Evolutionary conservation across 2,888 invertebrate species (phyloP).

Genomic region (Drosophila eohydei): DNA sequence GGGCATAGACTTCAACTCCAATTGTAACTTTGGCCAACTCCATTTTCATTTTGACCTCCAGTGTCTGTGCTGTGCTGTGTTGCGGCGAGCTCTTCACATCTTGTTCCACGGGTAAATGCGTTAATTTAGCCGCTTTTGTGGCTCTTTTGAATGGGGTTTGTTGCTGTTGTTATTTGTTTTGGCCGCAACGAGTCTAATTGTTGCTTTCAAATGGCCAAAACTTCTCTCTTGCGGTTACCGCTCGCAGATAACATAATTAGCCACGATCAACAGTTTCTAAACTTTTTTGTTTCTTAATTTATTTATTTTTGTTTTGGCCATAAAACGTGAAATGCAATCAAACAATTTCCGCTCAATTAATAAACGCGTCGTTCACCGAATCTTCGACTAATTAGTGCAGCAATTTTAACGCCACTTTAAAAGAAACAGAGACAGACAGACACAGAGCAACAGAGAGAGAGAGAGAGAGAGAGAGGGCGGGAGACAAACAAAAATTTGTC

Average conservation of each 20-base stretch:
- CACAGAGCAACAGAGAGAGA: background rate
- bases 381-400: constrained; percentile 69
- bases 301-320: constrained; percentile 23
- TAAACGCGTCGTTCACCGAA: constrained; percentile 41
- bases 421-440: background rate
- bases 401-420: constrained; percentile 52
- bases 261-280: constrained; percentile 34
- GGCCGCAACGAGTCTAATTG: constrained; percentile 49
- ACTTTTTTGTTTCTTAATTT: background rate
- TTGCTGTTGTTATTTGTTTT: constrained; percentile 33
- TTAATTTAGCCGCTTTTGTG: constrained; percentile 80
- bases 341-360: constrained; percentile 77
- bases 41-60: constrained; percentile 20
- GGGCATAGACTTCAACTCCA: constrained; percentile 16
- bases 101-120: constrained; percentile 68
- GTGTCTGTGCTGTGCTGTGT: background rate
- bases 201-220: constrained; percentile 41
- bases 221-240: constrained; percentile 16
- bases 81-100: constrained; percentile 39
- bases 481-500: constrained; percentile 47
- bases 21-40: constrained; percentile 3
- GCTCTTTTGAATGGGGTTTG: constrained; percentile 28
- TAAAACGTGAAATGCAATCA: constrained; percentile 61
- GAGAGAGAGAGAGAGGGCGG: background rate
- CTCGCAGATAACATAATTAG: constrained; percentile 47